These are phyloP conservation scores for Sabatieria punctata DNA, from an alignment of 2,888 invertebrate species.

Conservation along the genomic window DNA sequence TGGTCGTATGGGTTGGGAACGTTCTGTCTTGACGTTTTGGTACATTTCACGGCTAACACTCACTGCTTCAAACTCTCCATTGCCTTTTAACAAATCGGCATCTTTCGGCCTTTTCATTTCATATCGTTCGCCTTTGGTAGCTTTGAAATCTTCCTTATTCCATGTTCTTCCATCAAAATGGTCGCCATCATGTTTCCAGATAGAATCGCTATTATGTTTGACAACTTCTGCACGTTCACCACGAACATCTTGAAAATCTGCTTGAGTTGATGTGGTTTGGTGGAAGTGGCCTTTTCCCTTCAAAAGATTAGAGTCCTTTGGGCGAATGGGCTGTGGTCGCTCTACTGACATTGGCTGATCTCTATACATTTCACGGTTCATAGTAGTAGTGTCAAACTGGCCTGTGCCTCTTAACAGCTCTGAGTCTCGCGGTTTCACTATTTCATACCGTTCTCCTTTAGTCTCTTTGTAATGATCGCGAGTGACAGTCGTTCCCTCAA, in stretches of 20 bases:
- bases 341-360: too few species aligned
- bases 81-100: too few species aligned
- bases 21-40: too few species aligned
- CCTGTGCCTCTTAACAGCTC: too few species aligned
- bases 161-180: background rate
- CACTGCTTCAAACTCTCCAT: too few species aligned
- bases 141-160: slow-evolving; percentile 1
- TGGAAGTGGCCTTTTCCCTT: background rate
- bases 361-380: too few species aligned
- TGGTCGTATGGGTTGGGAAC: too few species aligned
- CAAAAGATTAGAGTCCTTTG: background rate
- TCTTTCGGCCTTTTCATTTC: too few species aligned
- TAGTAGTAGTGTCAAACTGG: too few species aligned
- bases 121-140: too few species aligned
- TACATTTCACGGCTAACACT: too few species aligned
- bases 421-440: background rate
- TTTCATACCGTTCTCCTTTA: background rate
- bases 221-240: background rate
- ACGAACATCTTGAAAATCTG: background rate
- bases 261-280: background rate
- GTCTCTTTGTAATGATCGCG: background rate
- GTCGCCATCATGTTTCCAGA: background rate
- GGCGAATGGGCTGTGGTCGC: too few species aligned
- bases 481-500: background rate
- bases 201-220: background rate